Evolutionary conservation across 2,888 invertebrate species (phyloP).

Genomic region (Hanleya hanleyi): DNA sequence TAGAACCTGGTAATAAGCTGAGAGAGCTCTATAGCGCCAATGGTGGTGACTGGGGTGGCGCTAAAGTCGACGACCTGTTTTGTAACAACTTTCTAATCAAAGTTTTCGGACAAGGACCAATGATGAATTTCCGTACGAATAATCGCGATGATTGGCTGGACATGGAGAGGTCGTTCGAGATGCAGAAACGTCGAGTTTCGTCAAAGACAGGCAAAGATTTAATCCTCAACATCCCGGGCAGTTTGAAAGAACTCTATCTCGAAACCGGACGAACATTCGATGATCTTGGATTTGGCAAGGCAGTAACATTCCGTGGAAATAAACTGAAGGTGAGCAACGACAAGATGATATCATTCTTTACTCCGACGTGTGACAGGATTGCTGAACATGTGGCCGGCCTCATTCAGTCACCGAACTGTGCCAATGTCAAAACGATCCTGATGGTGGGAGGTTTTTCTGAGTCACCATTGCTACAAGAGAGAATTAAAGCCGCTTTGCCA

Average conservation of each 20-base stretch:
- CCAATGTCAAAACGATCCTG: neutral
- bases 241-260: neutral
- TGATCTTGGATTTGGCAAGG: neutral
- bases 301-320: neutral
- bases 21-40: conserved; percentile 14
- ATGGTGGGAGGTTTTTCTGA: conserved; percentile 28
- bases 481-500: conserved; percentile 16
- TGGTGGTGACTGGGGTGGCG: neutral
- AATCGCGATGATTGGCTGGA: conserved; percentile 18
- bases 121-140: conserved; percentile 11
- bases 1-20: conserved; percentile 17
- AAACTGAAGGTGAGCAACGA: neutral
- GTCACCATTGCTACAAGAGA: conserved; percentile 27
- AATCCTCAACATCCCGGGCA: conserved; percentile 14
- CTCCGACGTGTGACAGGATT: conserved; percentile 14
- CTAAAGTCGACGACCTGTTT: conserved; percentile 31
- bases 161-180: conserved; percentile 35
- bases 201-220: conserved; percentile 18
- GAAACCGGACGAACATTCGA: no score
- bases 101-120: conserved; percentile 17
- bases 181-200: conserved; percentile 26
- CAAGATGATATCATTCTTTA: neutral
- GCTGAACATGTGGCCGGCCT: conserved; percentile 13
- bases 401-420: neutral
- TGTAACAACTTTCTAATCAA: conserved; percentile 25